Base-by-base conservation (phyloP, 2,888 invertebrate species). In the Oasisia sp. region DNA sequence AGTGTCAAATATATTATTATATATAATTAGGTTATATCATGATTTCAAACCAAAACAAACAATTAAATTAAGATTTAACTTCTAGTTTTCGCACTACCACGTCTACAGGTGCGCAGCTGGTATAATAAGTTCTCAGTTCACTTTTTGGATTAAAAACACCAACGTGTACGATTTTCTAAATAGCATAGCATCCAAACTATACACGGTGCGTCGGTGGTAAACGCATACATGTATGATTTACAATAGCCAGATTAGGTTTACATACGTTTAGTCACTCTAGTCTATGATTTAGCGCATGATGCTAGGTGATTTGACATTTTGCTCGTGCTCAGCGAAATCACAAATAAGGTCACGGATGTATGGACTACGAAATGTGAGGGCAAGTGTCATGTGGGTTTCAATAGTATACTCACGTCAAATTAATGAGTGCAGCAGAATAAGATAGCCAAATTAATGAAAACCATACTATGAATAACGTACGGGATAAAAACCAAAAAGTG, bases 311-410 rank as follows among this genome's bases (percentile, higher is more conserved):
- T 27, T 74, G 74, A 74, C 74, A 74, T 74, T 27, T 74, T 27
- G 74, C 74, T 74, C 74, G 74, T 50, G 9, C 14, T 50, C 50
- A 1, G 50, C 50, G 8, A 74, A 74, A 74, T 74, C n/a, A 74
- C 74, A 74, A 74, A 74, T 74, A 74, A 74, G n/a, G 74, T 74
- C 74, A 74, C 14, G 74, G 74, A 74, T 74, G 74, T 74, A 27
- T 27, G 74, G 74, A 74, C 74, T 74, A 74, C 27, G 56, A 56
- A 56, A 74, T 74, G 74, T 74, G 74, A 27, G 19, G n/a, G n/a
- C 74, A 74, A 4, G 14, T 74, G 27, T 74, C n/a, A n/a, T 74
- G 14, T 19, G 7, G 14, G 74, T 74, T 7, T 74, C 27, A 19
- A 27, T 27, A 74, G 74, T 27, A 74, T 74, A 74, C 74, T 74